phyloP scores from a whole-genome alignment of 1,140 invertebrate genomes.

The Pogonognathellus flavescens region DNA sequence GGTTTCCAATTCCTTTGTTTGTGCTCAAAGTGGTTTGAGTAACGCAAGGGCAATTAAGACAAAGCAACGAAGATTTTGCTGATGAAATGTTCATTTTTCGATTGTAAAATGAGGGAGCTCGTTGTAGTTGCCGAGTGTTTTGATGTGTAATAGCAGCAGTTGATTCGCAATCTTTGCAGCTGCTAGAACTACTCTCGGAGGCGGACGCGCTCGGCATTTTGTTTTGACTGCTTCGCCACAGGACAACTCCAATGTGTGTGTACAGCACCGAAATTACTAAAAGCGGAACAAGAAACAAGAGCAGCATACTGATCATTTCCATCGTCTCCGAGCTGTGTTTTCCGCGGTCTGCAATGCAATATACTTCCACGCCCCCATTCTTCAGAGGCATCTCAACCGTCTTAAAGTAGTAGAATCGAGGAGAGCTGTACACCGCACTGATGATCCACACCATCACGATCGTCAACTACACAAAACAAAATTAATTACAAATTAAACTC shows the following conservation, averaged over 20 bases:
- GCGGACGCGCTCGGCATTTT: slow-evolving; percentile 65
- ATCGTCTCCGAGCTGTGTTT: slow-evolving; percentile 82
- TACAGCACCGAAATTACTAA: slow-evolving; percentile 81
- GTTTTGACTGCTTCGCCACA: slow-evolving; percentile 79
- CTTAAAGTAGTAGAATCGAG: slow-evolving; percentile 81
- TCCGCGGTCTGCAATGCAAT: slow-evolving; percentile 80
- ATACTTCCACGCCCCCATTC: slow-evolving; percentile 77
- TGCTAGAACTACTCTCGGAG: slow-evolving; percentile 60
- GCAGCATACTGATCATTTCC: slow-evolving; percentile 82
- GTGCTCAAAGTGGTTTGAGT: background rate
- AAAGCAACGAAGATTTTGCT: background rate
- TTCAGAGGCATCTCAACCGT: slow-evolving; percentile 76
- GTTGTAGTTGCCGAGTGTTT: background rate
- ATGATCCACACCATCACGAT: slow-evolving; percentile 82
- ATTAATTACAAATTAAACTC: background rate
- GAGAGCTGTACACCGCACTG: slow-evolving; percentile 81
- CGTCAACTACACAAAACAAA: slow-evolving; percentile 73
- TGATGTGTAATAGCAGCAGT: background rate
- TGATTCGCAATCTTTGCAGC: slow-evolving; percentile 8
- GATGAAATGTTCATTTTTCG: background rate
- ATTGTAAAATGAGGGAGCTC: background rate
- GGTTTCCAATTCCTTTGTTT: background rate
- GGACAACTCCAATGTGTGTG: slow-evolving; percentile 79
- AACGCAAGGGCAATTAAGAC: background rate
- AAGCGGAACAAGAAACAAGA: slow-evolving; percentile 82